These are phyloP conservation scores for Coturnix japonica DNA, from an alignment of 2,113 vertebrate species.

Conservation along the genomic window DNA sequence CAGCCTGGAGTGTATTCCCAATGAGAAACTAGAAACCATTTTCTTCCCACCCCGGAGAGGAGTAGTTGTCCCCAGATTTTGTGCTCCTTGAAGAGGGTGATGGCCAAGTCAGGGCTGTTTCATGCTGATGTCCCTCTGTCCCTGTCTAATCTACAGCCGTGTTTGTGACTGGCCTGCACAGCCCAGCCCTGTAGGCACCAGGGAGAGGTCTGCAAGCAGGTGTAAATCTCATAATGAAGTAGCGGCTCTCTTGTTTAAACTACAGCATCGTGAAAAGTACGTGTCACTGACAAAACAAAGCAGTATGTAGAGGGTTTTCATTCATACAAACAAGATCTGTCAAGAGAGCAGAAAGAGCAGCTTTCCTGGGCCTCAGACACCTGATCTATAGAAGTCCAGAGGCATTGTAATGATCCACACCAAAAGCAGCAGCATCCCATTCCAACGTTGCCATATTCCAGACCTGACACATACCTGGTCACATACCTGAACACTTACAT, in stretches of 20 bases:
- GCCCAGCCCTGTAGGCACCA: not conserved
- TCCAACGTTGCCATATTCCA: not conserved
- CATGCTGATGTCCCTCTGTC: rapidly evolving
- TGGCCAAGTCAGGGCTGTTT: rapidly evolving
- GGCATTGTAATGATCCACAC: not conserved
- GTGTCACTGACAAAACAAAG: not conserved
- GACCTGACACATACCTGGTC: not conserved
- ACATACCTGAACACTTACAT: not conserved
- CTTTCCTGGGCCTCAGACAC: not conserved
- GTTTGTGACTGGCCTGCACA: not conserved
- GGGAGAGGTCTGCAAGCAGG: not conserved
- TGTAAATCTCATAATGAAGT: not conserved
- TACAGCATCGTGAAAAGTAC: rapidly evolving
- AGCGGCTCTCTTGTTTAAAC: not conserved
- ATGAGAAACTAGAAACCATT: not conserved
- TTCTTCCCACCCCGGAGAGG: not conserved
- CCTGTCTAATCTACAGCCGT: not conserved
- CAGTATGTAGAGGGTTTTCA: not conserved
- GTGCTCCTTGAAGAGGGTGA: not conserved
- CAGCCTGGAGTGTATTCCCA: not conserved
- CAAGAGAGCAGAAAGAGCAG: not conserved
- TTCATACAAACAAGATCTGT: rapidly evolving
- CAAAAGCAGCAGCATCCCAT: not conserved
- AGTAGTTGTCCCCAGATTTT: not conserved
- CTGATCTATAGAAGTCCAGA: not conserved